Conservation (phyloP, 2,888 invertebrate genomes). For the Ophion obscuratus region DNA sequence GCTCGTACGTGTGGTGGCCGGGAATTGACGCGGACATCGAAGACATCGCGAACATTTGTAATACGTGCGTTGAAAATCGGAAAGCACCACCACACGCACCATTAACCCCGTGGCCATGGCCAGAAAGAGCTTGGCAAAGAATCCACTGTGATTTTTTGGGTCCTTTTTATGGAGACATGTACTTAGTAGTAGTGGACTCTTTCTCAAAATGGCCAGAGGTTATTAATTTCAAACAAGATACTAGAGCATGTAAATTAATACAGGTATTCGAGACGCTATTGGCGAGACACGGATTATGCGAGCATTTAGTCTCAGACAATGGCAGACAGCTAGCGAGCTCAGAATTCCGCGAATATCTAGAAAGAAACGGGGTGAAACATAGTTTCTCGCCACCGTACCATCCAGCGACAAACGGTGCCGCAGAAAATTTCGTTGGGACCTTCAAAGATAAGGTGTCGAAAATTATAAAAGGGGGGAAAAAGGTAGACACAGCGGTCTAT, state of each 20-base stretch:
- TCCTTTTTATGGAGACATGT: slow-evolving; percentile 47
- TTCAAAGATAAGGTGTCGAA: slow-evolving; percentile 58
- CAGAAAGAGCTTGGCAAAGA: slow-evolving; percentile 50
- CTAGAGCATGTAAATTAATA: not conserved
- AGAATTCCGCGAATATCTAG: slow-evolving; percentile 11
- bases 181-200: slow-evolving; percentile 39
- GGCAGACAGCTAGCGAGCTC: slow-evolving; percentile 8
- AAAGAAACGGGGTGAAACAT: not conserved
- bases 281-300: slow-evolving; percentile 2
- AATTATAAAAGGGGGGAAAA: slow-evolving; percentile 49
- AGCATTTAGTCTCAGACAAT: slow-evolving; percentile 26
- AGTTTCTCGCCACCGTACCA: not conserved
- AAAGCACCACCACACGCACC: slow-evolving; percentile 22
- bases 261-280: not conserved
- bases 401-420: too few species aligned
- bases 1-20: not conserved
- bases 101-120: slow-evolving; percentile 44
- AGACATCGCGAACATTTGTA: not conserved
- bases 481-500: slow-evolving; percentile 30
- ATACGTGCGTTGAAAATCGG: not conserved
- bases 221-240: not conserved
- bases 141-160: slow-evolving; percentile 53
- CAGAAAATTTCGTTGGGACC: slow-evolving; percentile 55
- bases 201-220: not conserved
- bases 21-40: not conserved